phyloP scores from a whole-genome alignment of 2,113 vertebrate genomes.

The Nothocercus julius region DNA sequence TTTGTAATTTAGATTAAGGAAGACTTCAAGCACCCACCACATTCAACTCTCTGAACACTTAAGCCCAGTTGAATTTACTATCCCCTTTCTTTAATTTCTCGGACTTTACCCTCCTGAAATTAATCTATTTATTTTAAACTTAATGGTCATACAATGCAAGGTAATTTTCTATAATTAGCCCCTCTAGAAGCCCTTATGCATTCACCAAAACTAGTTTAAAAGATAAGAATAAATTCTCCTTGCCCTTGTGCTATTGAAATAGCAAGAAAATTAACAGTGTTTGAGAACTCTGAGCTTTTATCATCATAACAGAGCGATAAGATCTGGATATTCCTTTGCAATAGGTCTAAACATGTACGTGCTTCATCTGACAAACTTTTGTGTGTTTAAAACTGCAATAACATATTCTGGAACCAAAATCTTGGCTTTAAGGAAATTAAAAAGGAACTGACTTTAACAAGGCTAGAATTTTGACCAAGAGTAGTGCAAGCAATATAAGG shows the following conservation, averaged over 20 bases:
- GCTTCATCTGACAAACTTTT: background rate
- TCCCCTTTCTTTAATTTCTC: constrained; percentile 7
- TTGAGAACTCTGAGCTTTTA: background rate
- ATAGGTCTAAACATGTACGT: background rate
- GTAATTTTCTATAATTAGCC: constrained; percentile 41
- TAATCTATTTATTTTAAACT: constrained; percentile 22
- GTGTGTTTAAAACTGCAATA: background rate
- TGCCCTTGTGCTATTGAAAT: background rate
- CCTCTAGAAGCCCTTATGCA: background rate
- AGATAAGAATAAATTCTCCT: background rate
- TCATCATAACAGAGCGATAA: background rate
- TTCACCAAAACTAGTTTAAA: background rate
- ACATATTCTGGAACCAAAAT: background rate
- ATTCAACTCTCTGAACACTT: background rate
- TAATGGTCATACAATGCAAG: background rate
- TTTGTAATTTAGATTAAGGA: constrained; percentile 28
- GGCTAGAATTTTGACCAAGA: background rate
- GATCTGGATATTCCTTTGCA: background rate
- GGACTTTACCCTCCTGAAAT: background rate
- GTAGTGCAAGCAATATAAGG: background rate
- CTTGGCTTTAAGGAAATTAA: background rate
- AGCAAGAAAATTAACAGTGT: background rate
- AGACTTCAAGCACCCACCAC: constrained; percentile 28
- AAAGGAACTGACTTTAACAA: background rate
- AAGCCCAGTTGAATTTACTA: constrained; percentile 28